These are phyloP conservation scores for Oceanodroma leucorhoa DNA, from an alignment of 2,797 vertebrate genomes.

Conservation along the genomic window DNA sequence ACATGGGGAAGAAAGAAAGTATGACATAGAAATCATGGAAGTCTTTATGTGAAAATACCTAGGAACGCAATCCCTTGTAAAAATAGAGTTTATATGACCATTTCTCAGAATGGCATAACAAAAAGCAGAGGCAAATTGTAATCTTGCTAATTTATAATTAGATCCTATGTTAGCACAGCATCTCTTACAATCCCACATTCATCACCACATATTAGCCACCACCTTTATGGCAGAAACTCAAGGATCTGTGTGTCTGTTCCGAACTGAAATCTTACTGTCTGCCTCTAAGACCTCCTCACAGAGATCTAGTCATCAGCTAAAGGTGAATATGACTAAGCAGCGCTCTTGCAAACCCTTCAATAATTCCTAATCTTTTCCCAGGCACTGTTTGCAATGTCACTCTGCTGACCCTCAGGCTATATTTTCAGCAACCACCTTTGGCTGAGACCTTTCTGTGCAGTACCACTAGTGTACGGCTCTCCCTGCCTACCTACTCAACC, in stretches of 20 bases:
- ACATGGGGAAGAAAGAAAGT: not conserved
- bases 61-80: not conserved
- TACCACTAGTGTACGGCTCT: fast-evolving
- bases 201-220: not conserved
- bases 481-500: too few species aligned
- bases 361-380: not conserved
- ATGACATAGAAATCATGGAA: not conserved
- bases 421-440: not conserved
- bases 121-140: not conserved
- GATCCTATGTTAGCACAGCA: fast-evolving
- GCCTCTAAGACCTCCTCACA: not conserved
- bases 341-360: not conserved
- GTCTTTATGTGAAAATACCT: not conserved
- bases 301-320: not conserved
- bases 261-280: not conserved
- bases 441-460: not conserved
- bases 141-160: not conserved
- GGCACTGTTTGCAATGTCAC: not conserved
- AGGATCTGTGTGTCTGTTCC: not conserved
- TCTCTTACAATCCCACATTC: not conserved
- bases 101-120: not conserved
- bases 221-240: not conserved
- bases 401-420: not conserved
- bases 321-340: not conserved
- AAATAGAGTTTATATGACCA: not conserved